Base-by-base conservation (phyloP, 2,113 vertebrate genomes). In the Rhea americana region DNA sequence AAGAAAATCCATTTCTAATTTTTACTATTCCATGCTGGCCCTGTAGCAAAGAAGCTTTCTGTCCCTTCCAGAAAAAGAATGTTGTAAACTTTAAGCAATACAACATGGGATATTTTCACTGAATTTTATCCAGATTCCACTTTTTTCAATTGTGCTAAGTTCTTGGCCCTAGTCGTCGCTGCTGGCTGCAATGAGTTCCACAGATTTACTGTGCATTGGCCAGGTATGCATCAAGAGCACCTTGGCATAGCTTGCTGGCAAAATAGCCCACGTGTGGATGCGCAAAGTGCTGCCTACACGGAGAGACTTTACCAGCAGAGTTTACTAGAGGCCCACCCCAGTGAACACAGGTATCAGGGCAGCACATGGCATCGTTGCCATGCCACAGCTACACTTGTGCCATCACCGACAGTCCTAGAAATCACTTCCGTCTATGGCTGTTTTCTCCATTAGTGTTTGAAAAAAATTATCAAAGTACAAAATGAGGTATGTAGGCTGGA, bases 371-470 rank as follows among this genome's bases (percentile, higher is more conserved):
- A 7, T 32, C 50, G 17, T 2, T 37, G 59, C 4, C 63, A 12
- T 0, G 0, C n/a, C 35, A 9, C 6, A 53, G 7, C 16, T 22
- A 24, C 14, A 1, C 9, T 65, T 37, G 16, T 1, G 6, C 30
- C 67, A 37, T 35, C 70, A 18, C 61, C 3, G 37, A 66, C 45
- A 66, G 8, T 39, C 17, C 47, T 30, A 32, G 21, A 53, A 66
- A 43, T 5, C 25, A 30, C 22, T 35, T 39, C 61, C 2, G 35
- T 13, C 55, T 50, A 80, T 16, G 4, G 0, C 7, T 45, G 68
- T 81, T 67, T 70, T 35, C 43, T 79, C 85, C 26, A 48, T 28
- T 90, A 18, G 14, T 10, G 4, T 77, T 75, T 63, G 39, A 86
- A 82, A 43, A 43, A 61, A 87, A 74, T 9, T 26, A 77, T 14